Base-by-base conservation (phyloP, 2,113 vertebrate species). In the Sylvicapra grimmia region DNA sequence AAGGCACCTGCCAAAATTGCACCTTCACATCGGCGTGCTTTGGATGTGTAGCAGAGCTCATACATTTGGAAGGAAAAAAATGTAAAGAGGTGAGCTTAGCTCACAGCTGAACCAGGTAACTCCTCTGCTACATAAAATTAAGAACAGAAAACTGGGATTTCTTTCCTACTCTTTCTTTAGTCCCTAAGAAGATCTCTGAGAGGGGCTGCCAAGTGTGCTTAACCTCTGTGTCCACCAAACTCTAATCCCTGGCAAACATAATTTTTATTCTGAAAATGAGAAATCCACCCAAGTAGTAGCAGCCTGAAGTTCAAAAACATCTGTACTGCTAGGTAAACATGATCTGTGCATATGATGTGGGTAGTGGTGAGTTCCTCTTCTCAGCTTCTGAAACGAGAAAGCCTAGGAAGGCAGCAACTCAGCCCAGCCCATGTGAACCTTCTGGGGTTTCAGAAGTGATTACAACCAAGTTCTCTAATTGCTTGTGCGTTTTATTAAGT, bases 401-500 rank as follows among this genome's bases (percentile, higher is more conserved):
- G 85, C 47, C 51, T 91, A 80, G 79, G 94, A 89, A 97, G 53
- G 82, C 93, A 92, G 65, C 49, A 53, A 36, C 33, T 86, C 58
- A 36, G 44, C 83, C 89, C 79, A 51, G 59, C 21, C 19, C 3
- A 68, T 47, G 29, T 14, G 61, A 97, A 96, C 68, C 68, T 96
- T 77, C 84, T 96, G 75, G 54, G 44, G 2, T 94, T 98, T 98
- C 93, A 84, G 94, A 97, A 98, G 27, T 94, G 97, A 90, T 92
- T 98, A 59, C 59, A 97, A 92, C 1, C 0, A 93, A 96, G 49
- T 94, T 90, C 83, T 97, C 90, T 59, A 61, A 98, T 96, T 51
- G 56, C 54, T 88, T 96, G 79, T 97, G n/a, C 95, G 58, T 98
- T 98, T 95, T 98, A 97, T 97, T 93, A 97, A 61, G 96, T 86